phyloP scores from a whole-genome alignment of 2,888 invertebrate species.

The Galerucella calmariensis region DNA sequence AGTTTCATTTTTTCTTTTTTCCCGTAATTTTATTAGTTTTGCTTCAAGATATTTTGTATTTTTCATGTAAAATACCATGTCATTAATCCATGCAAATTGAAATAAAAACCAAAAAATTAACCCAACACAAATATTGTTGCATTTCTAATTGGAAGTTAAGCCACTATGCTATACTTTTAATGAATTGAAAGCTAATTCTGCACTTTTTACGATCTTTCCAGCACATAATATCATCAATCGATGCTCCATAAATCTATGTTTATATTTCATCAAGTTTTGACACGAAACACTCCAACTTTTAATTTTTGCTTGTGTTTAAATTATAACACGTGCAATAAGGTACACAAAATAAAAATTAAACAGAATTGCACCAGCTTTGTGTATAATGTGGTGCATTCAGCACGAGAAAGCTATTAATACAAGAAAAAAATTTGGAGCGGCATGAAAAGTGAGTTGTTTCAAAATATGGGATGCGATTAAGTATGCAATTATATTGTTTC shows the following conservation, averaged over 20 bases:
- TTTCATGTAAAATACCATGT: too few relatives aligned
- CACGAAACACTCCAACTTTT: constrained; percentile 7
- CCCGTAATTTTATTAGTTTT: too few relatives aligned
- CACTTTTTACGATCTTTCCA: constrained; percentile 11
- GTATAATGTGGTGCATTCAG: not conserved
- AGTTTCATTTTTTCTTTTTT: too few relatives aligned
- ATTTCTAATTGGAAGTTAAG: not conserved
- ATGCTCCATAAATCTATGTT: not conserved
- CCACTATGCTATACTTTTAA: not conserved
- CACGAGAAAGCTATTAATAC: not conserved
- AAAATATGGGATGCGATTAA: too few relatives aligned
- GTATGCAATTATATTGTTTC: too few relatives aligned
- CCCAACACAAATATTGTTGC: too few relatives aligned
- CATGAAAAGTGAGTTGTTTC: too few relatives aligned
- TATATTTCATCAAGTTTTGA: constrained; percentile 8
- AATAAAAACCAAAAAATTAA: too few relatives aligned
- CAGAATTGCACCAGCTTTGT: constrained; percentile 2
- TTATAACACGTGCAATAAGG: constrained; percentile 9
- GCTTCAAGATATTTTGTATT: too few relatives aligned
- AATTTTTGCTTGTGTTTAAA: constrained; percentile 4
- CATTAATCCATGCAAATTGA: too few relatives aligned
- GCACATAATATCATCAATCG: constrained; percentile 10
- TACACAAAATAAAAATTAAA: not conserved
- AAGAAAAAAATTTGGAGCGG: not conserved
- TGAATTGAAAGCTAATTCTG: constrained; percentile 1